Percentiles rank a stretch among this genome's conserved stretches.
Evolutionary conservation across 1,140 invertebrate species (phyloP).

Genomic region (Dinoponera quadriceps): DNA sequence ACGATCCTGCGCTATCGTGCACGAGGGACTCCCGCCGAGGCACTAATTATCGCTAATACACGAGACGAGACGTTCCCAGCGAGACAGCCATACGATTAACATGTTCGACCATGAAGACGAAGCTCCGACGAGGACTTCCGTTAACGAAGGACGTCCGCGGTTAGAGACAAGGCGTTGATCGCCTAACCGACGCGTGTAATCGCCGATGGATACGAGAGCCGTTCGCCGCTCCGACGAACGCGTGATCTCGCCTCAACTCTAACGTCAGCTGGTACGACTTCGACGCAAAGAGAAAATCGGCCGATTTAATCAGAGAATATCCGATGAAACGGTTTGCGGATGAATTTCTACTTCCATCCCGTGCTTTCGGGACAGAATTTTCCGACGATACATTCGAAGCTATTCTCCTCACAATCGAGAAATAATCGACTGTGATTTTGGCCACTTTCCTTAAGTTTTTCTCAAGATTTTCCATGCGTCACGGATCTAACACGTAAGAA

Average conservation of each 20-base stretch:
- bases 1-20: neutral
- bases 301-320: no score
- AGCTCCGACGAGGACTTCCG: slow-evolving; percentile 11
- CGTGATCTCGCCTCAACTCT: neutral
- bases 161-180: slow-evolving; percentile 49
- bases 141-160: slow-evolving; percentile 40
- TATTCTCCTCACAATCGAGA: no score
- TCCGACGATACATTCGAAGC: no score
- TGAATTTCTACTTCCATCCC: no score
- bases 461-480: no score
- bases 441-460: no score
- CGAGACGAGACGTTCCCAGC: slow-evolving; percentile 12
- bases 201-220: slow-evolving; percentile 13
- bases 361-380: no score
- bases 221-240: neutral
- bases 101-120: slow-evolving; percentile 32
- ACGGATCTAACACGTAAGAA: no score
- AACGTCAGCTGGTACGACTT: neutral
- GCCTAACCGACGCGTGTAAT: slow-evolving; percentile 8
- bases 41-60: slow-evolving; percentile 46
- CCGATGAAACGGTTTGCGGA: no score
- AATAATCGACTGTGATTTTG: no score
- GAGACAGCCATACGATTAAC: slow-evolving; percentile 34
- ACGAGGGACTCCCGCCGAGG: neutral
- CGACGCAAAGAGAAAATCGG: neutral